Base-by-base conservation (phyloP, 2,888 invertebrate genomes). In the Lepeophtheirus nordmannii region DNA sequence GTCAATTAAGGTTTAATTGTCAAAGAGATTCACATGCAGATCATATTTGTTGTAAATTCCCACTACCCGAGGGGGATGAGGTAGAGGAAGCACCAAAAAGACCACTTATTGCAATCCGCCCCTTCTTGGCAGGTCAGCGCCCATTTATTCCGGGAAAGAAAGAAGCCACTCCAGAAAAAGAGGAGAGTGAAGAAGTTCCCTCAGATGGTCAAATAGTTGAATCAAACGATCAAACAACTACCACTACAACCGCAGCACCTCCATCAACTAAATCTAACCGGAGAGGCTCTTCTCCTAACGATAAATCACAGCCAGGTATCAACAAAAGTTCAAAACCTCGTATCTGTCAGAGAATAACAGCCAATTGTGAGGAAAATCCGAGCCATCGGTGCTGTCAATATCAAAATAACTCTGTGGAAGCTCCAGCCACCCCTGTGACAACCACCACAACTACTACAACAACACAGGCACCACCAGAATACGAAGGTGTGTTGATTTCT, bases 321-420 rank as follows among this genome's bases (percentile, higher is more conserved):
- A 30, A 30, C 30, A 30, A 30, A 30, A 30, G 30, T 30, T 20
- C 37, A 17, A 20, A 17, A 14, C 37, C 60, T 38, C 22, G 37
- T 10, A 22, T 59, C 22, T 59, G 60, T 23, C 17, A 17, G 23
- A 22, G 60, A 7, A 11, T 59, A 20, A 38, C 37, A 10, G 14
- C 14, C 23, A 30, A 59, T 22, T 59, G 60, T 38, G 10, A 22
- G 14, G 37, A 22, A 11, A 22, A 30, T 12, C 60, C 60, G 10
- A 14, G 10, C n/a, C 60, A 59, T 23, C 60, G 37, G 11, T 59
- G 60, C 14, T 59, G 60, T 38, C 8, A 59, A 38, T 11, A 59
- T 10, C 17, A 59, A 23, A 10, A 20, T 11, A 38, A 59, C 23
- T 10, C 23, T 1, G 23, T 14, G 10, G 60, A 17, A 10, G 60